Evolutionary conservation across 2,888 invertebrate species (phyloP).

Genomic region (Zygogramma bicolorata): DNA sequence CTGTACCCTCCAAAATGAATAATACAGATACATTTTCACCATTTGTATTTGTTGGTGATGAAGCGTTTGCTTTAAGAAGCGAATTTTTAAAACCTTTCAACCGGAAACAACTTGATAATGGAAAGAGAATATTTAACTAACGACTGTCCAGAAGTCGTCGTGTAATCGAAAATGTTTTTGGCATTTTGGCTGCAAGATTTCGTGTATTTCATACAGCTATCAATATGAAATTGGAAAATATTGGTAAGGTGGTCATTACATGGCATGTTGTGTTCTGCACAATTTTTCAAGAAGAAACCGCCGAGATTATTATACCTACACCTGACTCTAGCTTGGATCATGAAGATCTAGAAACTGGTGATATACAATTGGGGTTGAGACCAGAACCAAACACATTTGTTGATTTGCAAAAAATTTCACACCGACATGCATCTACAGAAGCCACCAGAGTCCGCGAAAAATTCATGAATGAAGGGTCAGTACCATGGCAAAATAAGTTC

Average conservation of each 20-base stretch:
- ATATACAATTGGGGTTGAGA: conserved; percentile 25
- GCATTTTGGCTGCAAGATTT: conserved; percentile 51
- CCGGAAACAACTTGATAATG: conserved; percentile 12
- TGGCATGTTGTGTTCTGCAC: conserved; percentile 40
- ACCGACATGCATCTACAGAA: conserved; percentile 23
- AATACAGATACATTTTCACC: conserved; percentile 1
- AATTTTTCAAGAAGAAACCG: conserved; percentile 39
- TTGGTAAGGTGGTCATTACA: conserved; percentile 36
- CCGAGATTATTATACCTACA: conserved; percentile 15
- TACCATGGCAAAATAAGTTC: conserved; percentile 24
- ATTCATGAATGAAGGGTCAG: conserved; percentile 30
- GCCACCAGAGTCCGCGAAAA: conserved; percentile 27
- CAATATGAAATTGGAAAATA: conserved; percentile 20
- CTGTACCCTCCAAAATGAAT: background rate
- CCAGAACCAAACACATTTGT: conserved; percentile 16
- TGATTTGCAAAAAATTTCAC: conserved; percentile 16
- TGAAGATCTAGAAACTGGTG: conserved; percentile 37
- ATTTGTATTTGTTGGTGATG: conserved; percentile 47
- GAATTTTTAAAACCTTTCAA: conserved; percentile 42
- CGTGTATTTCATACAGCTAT: conserved; percentile 48
- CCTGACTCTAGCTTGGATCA: conserved; percentile 21
- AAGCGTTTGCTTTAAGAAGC: conserved; percentile 44
- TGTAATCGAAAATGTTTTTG: conserved; percentile 50
- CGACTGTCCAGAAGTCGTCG: conserved; percentile 45
- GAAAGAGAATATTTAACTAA: conserved; percentile 45